phyloP scores from a whole-genome alignment of 1,140 invertebrate species.

The Aphaenogaster floridana region DNA sequence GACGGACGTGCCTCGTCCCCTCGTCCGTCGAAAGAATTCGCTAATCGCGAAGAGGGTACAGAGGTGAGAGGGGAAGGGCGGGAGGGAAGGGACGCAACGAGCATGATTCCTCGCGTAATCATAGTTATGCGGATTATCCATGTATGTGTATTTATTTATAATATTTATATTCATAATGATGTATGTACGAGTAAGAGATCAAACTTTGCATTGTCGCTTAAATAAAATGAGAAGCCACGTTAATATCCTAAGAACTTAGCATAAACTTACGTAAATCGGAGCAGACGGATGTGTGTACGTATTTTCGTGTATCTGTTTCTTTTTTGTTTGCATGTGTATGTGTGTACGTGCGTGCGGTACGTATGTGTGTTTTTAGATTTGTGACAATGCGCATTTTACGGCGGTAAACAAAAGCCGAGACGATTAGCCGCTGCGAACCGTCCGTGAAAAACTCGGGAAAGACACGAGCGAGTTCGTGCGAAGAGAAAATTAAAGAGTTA shows the following conservation, averaged over 20 bases:
- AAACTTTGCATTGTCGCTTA: conserved; percentile 80
- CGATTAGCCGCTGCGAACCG: conserved; percentile 39
- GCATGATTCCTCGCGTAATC: conserved; percentile 64
- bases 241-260: conserved; percentile 69
- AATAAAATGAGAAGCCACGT: conserved; percentile 71
- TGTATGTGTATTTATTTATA: conserved; percentile 60
- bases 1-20: conserved; percentile 14
- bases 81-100: conserved; percentile 65
- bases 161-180: conserved; percentile 65
- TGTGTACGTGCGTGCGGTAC: neutral
- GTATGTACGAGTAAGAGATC: conserved; percentile 80
- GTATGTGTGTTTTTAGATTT: neutral
- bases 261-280: conserved; percentile 66
- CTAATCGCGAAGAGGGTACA: conserved; percentile 21
- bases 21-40: conserved; percentile 42
- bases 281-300: conserved; percentile 13
- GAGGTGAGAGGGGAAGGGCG: neutral
- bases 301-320: neutral
- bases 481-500: neutral
- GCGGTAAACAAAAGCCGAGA: conserved; percentile 29
- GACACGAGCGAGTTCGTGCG: neutral
- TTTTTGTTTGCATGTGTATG: too few species aligned
- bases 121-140: conserved; percentile 62
- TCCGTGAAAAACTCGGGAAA: conserved; percentile 12
- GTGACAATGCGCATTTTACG: neutral